phyloP scores from a whole-genome alignment of 2,797 vertebrate species.

The Botia kubotai region DNA sequence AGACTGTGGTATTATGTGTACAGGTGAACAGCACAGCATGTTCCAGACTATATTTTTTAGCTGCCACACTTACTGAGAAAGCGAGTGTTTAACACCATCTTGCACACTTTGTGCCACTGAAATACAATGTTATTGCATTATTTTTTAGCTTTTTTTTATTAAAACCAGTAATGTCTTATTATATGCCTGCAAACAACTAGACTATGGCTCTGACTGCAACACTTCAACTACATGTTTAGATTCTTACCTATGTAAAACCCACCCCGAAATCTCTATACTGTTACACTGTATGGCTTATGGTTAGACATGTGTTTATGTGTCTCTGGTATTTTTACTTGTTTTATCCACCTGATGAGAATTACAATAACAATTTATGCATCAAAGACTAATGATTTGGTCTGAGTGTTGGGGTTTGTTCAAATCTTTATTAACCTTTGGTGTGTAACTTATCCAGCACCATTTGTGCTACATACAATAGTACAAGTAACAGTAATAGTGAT shows the following conservation, averaged over 20 bases:
- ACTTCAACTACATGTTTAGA: too few species aligned
- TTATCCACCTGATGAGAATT: too few species aligned
- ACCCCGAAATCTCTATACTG: too few species aligned
- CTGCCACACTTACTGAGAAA: background rate
- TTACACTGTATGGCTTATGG: too few species aligned
- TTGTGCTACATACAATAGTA: background rate
- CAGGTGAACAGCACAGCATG: constrained; percentile 39
- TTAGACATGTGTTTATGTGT: too few species aligned
- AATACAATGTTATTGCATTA: background rate
- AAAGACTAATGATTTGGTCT: background rate
- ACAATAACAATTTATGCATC: background rate
- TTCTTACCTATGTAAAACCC: too few species aligned
- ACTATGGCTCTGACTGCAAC: background rate
- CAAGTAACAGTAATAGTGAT: background rate
- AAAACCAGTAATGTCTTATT: background rate
- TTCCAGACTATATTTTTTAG: background rate
- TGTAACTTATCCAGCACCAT: background rate
- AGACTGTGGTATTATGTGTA: constrained; percentile 14
- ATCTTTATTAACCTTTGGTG: background rate
- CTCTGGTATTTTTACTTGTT: too few species aligned
- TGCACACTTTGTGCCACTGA: background rate
- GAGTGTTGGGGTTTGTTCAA: constrained; percentile 4
- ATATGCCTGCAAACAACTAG: background rate
- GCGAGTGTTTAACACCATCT: constrained; percentile 8
- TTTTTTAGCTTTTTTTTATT: background rate